Base-by-base conservation (phyloP, 2,888 invertebrate species). In the Campoletis raptor region DNA sequence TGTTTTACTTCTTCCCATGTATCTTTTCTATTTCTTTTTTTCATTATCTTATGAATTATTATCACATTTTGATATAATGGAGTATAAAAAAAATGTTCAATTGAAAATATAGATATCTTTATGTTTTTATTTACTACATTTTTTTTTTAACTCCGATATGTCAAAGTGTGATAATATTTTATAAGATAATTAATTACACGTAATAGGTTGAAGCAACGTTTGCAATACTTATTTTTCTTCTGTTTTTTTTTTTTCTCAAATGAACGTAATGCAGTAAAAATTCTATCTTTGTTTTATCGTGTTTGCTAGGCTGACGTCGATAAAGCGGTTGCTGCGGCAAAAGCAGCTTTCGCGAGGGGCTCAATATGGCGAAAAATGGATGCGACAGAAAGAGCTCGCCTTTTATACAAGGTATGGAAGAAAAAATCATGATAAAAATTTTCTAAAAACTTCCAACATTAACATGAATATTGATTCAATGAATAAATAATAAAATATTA, bases 331-430 rank as follows among this genome's bases (percentile, higher is more conserved):
- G 91, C 92, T 69, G 95, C 95, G 9, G 95, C 95, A 0, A 92
- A 91, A 72, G 90, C 91, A 37, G 95, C 95, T 2, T 95, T 95
- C 88, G 95, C 95, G 95, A 96, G 90, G 92, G 96, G 94, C n/a
- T 95, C 95, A 3, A 91, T 92, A 77, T 95, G 95, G 95, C 91
- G 96, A 83, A 95, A 93, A 37, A 94, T 96, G 94, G 95, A 96
- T 92, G 96, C 96, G 30, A 95, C 95, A 5, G 92, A 94, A n/a
- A 92, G 96, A 82, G 96, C 96, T 15, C 64, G 76, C 21, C 86
- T 92, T 0, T 52, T 92, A 2, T 57, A 88, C 40, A 90, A 89
- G 84, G 92, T 91, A 77, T 57, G 7, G 10, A 52, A 30, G 42
- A 37, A 81, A 42, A 7, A 42, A 76, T 45, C 24, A 24, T 37